Conservation (phyloP, 2,888 invertebrate genomes). For the Drosophila parthenogenetica region DNA sequence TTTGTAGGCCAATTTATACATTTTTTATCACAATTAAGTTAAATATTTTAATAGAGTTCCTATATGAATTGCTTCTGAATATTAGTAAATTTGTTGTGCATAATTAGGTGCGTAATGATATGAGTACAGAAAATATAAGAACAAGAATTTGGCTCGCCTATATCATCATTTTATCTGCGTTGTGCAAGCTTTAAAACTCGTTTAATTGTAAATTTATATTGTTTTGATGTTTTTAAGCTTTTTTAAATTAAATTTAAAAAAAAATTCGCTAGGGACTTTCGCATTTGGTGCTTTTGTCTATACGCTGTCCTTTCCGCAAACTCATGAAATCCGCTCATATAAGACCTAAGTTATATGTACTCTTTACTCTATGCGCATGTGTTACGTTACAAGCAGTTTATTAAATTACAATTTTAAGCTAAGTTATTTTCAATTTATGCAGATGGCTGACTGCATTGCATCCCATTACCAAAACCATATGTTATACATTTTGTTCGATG, state of each 20-base stretch:
- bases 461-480: slow-evolving; percentile 36
- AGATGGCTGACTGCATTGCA: slow-evolving; percentile 51
- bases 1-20: too few species aligned
- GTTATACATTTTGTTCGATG: slow-evolving; percentile 41
- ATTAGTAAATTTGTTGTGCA: not conserved
- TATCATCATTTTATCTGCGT: not conserved
- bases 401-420: slow-evolving; percentile 31
- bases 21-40: too few species aligned
- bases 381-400: slow-evolving; percentile 40
- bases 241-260: not conserved
- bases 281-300: slow-evolving; percentile 70
- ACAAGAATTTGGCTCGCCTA: not conserved
- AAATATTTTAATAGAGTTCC: not conserved
- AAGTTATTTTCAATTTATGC: slow-evolving; percentile 25
- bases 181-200: not conserved
- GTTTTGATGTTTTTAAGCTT: not conserved
- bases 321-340: slow-evolving; percentile 42
- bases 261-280: slow-evolving; percentile 5
- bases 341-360: slow-evolving; percentile 33
- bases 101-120: not conserved
- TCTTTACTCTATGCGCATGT: slow-evolving; percentile 51
- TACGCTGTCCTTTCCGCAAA: slow-evolving; percentile 53
- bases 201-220: not conserved
- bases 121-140: not conserved
- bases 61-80: not conserved